phyloP scores from a whole-genome alignment of 2,888 invertebrate genomes.

The Protodeltote pygarga region DNA sequence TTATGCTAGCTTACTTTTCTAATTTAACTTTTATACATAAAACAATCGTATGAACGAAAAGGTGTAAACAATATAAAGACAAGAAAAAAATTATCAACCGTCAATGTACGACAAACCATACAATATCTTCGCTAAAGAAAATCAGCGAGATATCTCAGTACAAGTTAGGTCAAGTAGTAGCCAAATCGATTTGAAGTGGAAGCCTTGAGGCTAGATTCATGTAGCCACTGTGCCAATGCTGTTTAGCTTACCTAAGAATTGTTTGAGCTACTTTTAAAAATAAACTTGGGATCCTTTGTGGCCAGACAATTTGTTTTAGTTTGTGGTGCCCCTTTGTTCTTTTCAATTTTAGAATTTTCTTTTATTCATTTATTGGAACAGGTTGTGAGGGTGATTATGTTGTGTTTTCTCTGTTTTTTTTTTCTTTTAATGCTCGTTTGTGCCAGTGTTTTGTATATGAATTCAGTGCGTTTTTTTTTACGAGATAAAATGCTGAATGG shows the following conservation, averaged over 20 bases:
- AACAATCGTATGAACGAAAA: no score
- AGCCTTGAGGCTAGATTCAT: slow-evolving; percentile 59
- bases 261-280: slow-evolving; percentile 62
- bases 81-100: no score
- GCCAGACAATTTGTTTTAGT: slow-evolving; percentile 51
- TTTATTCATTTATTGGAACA: slow-evolving; percentile 12
- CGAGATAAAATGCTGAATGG: no score
- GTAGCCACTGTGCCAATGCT: slow-evolving; percentile 58
- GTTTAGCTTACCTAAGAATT: slow-evolving; percentile 62
- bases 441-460: not conserved
- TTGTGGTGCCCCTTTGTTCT: slow-evolving; percentile 45
- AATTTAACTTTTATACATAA: no score
- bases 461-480: no score
- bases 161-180: slow-evolving; percentile 60
- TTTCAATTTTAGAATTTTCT: slow-evolving; percentile 36
- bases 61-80: no score
- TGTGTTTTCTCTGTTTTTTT: not conserved
- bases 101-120: slow-evolving; percentile 35
- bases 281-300: slow-evolving; percentile 58
- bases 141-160: slow-evolving; percentile 24
- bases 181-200: slow-evolving; percentile 69
- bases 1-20: no score
- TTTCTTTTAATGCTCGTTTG: not conserved
- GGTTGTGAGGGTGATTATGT: slow-evolving; percentile 6
- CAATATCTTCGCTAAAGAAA: not conserved